Percentiles rank a stretch among this genome's conserved stretches.
phyloP scores from a whole-genome alignment of 2,113 vertebrate genomes.

The Girardinichthys multiradiatus region DNA sequence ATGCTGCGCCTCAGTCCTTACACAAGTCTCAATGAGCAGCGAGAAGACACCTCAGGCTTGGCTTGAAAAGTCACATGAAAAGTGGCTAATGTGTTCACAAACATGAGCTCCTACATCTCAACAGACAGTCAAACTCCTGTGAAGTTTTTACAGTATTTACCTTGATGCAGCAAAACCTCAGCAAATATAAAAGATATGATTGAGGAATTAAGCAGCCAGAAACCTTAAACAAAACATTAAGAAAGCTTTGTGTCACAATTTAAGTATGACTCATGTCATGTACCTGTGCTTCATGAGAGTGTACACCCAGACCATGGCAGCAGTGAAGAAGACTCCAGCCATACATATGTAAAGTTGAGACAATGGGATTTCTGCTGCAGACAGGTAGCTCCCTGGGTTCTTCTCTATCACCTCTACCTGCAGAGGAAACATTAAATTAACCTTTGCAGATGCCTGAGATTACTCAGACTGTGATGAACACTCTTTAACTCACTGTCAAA shows the following conservation, averaged over 20 bases:
- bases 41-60: too few species aligned
- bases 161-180: not conserved
- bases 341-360: constrained; percentile 85
- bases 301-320: constrained; percentile 84
- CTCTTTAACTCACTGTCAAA: constrained; percentile 74
- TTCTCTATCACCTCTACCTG: constrained; percentile 83
- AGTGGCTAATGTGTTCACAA: too few species aligned
- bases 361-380: constrained; percentile 84
- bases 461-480: not conserved
- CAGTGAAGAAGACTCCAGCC: constrained; percentile 82
- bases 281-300: constrained; percentile 86
- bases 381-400: constrained; percentile 82
- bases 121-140: too few species aligned
- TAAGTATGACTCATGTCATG: not conserved
- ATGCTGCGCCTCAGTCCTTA: too few species aligned
- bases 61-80: too few species aligned
- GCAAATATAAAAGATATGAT: not conserved
- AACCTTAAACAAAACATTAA: not conserved
- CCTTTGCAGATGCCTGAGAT: not conserved
- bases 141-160: not conserved
- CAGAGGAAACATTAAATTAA: not conserved
- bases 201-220: not conserved
- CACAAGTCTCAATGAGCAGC: too few species aligned
- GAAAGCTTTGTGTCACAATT: not conserved
- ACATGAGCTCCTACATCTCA: too few species aligned